Percentiles rank a stretch among this genome's conserved stretches.
phyloP scores from a whole-genome alignment of 2,113 vertebrate species.

The Ploceus nigricollis region DNA sequence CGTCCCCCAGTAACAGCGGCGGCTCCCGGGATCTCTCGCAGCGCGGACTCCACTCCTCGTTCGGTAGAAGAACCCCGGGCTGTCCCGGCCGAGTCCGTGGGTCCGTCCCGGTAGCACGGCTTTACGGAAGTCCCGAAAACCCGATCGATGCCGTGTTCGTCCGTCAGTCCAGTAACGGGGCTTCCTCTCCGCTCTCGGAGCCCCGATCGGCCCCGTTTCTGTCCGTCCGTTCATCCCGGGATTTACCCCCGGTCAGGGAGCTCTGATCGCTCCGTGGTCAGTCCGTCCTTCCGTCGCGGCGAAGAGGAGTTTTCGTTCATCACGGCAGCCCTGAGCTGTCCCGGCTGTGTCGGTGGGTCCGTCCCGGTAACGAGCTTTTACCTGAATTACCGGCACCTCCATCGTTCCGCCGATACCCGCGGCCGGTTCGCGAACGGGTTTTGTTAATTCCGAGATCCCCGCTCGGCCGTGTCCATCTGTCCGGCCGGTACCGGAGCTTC shows the following conservation, averaged over 20 bases:
- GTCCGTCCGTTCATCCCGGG: background rate
- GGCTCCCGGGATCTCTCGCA: background rate
- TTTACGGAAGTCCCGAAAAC: background rate
- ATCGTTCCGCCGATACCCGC: background rate
- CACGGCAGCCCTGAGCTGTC: background rate
- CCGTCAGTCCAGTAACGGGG: background rate
- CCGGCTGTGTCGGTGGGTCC: background rate
- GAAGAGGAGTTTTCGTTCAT: background rate
- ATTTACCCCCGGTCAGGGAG: background rate
- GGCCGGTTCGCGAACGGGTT: background rate
- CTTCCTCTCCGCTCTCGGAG: background rate
- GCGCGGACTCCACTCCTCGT: background rate
- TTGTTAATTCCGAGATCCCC: background rate
- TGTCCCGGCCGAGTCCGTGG: background rate
- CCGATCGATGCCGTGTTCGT: background rate
- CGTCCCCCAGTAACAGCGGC: rapidly evolving
- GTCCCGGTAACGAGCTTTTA: background rate
- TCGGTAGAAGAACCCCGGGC: background rate
- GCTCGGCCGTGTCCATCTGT: background rate
- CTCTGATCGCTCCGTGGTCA: background rate
- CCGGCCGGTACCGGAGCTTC: background rate
- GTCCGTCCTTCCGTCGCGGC: background rate
- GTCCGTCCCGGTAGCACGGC: background rate
- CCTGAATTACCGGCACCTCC: background rate
- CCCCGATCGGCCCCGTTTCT: background rate